These are phyloP conservation scores for Excalfactoria chinensis DNA, from an alignment of 2,113 vertebrate genomes.

Conservation along the genomic window DNA sequence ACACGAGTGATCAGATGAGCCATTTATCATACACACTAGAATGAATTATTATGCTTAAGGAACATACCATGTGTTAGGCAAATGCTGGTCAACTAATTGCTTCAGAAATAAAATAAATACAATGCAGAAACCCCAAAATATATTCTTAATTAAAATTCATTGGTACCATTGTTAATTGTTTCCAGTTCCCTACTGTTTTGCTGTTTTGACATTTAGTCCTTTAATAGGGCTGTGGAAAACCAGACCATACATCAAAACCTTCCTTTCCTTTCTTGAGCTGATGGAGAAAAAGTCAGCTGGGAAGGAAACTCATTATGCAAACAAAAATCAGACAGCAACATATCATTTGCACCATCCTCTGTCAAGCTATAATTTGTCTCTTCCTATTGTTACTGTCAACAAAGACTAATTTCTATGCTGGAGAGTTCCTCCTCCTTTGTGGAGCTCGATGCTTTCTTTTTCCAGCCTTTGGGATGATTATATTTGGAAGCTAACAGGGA, in stretches of 20 bases:
- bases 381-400: constrained; percentile 18
- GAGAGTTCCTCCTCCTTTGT: background rate
- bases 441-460: background rate
- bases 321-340: background rate
- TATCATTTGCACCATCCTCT: constrained; percentile 2
- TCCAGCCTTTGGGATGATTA: background rate
- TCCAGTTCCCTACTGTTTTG: background rate
- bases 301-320: constrained; percentile 28
- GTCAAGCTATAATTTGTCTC: constrained; percentile 41
- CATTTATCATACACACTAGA: constrained; percentile 48
- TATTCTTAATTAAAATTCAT: background rate
- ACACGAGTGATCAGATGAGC: constrained; percentile 40
- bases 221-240: background rate
- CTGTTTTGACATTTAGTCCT: constrained; percentile 26
- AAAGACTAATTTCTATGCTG: constrained; percentile 20
- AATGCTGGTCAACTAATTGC: constrained; percentile 11
- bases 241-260: constrained; percentile 23
- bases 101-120: constrained; percentile 33
- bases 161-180: background rate
- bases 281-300: background rate
- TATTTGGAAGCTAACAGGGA: background rate
- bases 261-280: constrained; percentile 11
- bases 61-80: background rate
- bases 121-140: background rate
- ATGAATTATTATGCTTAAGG: constrained; percentile 51